Conservation (phyloP, 2,888 invertebrate genomes). For the Linyphia triangularis region DNA sequence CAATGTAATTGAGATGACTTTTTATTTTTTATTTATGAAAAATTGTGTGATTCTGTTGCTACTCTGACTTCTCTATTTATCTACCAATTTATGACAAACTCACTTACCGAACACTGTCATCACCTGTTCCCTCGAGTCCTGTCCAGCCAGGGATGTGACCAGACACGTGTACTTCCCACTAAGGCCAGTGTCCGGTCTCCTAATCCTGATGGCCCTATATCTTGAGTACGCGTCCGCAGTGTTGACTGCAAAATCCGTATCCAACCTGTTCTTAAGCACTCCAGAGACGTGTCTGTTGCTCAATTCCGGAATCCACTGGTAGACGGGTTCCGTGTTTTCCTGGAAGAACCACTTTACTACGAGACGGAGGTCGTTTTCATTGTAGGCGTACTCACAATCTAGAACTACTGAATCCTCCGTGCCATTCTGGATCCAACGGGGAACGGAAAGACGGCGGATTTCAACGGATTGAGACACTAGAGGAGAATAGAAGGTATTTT, state of each 20-base stretch:
- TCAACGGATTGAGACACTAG: constrained; percentile 49
- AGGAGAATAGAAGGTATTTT: constrained; percentile 18
- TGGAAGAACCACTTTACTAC: constrained; percentile 77
- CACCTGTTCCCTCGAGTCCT: constrained; percentile 75
- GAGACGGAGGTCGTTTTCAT: constrained; percentile 75
- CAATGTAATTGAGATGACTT: no score
- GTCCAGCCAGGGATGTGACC: constrained; percentile 76
- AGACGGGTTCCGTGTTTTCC: constrained; percentile 77
- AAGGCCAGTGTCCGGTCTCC: constrained; percentile 76
- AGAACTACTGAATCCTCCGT: constrained; percentile 76
- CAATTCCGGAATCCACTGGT: constrained; percentile 77
- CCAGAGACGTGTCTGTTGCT: constrained; percentile 75
- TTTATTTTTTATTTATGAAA: not conserved
- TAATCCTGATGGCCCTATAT: constrained; percentile 76
- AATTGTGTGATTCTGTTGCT: not conserved
- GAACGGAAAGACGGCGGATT: constrained; percentile 76
- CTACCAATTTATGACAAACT: not conserved
- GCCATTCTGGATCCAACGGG: constrained; percentile 76
- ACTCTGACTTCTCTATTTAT: no score
- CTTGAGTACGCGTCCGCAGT: constrained; percentile 69
- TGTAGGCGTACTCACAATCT: constrained; percentile 77
- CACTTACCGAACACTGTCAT: constrained; percentile 77
- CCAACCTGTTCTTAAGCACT: constrained; percentile 73
- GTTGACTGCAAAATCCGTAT: constrained; percentile 56
- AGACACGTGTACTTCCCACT: constrained; percentile 77